phyloP scores from a whole-genome alignment of 2,113 vertebrate species.

The Psettodes erumei region DNA sequence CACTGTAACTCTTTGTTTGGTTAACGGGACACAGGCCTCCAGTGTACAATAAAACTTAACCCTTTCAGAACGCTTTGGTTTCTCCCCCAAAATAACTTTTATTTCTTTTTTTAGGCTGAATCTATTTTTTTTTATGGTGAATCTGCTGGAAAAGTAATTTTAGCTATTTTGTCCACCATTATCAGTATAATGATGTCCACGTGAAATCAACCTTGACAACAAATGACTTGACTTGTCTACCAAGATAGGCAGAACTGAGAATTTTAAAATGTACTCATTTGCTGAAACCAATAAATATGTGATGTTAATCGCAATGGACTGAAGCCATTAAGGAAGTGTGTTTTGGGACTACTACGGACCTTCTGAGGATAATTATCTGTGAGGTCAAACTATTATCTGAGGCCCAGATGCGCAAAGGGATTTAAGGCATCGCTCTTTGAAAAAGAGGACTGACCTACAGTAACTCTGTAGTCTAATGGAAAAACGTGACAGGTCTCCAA shows the following conservation, averaged over 20 bases:
- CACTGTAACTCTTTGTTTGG: constrained; percentile 37
- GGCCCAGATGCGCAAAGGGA: neutral
- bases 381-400: neutral
- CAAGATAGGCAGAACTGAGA: neutral
- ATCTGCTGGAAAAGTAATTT: neutral
- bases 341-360: neutral
- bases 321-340: neutral
- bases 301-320: neutral
- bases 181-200: neutral
- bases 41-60: constrained; percentile 21
- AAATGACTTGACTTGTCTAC: neutral
- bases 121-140: neutral
- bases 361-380: constrained; percentile 5
- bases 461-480: constrained; percentile 42
- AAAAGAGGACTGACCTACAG: constrained; percentile 30
- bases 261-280: neutral
- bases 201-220: neutral
- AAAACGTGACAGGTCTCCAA: constrained; percentile 50
- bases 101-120: neutral
- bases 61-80: neutral
- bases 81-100: neutral
- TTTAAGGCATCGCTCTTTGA: constrained; percentile 19
- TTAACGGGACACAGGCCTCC: constrained; percentile 13
- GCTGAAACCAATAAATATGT: constrained; percentile 7
- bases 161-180: neutral